phyloP scores from a whole-genome alignment of 1,140 invertebrate species.

The Leptinotarsa undecemlineata region DNA sequence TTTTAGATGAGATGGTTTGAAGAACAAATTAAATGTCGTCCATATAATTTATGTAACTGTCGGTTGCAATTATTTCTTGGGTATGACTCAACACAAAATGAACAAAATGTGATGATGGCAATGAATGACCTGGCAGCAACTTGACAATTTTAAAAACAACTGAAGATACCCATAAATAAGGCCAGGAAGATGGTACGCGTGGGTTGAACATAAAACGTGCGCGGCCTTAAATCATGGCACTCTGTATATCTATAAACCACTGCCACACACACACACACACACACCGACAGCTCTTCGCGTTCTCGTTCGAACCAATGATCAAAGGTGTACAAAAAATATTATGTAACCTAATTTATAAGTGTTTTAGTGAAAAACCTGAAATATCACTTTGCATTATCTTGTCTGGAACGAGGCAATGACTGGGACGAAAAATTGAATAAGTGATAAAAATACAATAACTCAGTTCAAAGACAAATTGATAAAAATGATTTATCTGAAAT shows the following conservation, averaged over 20 bases:
- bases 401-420: no score
- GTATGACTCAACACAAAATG: slow-evolving; percentile 8
- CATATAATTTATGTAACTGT: slow-evolving; percentile 4
- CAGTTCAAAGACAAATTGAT: no score
- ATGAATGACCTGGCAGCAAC: slow-evolving; percentile 30
- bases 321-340: not conserved
- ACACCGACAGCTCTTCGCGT: slow-evolving; percentile 24
- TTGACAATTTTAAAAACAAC: slow-evolving; percentile 50
- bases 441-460: no score
- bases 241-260: slow-evolving; percentile 46
- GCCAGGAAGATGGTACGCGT: slow-evolving; percentile 50
- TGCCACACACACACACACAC: slow-evolving; percentile 42
- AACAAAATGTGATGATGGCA: slow-evolving; percentile 16
- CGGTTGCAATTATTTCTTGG: not conserved
- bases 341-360: slow-evolving; percentile 19
- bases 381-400: not conserved
- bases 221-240: slow-evolving; percentile 51
- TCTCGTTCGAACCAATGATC: slow-evolving; percentile 12
- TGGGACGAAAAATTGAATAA: no score
- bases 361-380: slow-evolving; percentile 11
- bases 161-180: slow-evolving; percentile 50
- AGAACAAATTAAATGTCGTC: slow-evolving; percentile 1
- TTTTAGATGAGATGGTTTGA: not conserved
- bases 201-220: slow-evolving; percentile 51
- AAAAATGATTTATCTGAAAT: no score